Evolutionary conservation across 1,140 invertebrate species (phyloP).

Genomic region (Drosophila lacteicornis): DNA sequence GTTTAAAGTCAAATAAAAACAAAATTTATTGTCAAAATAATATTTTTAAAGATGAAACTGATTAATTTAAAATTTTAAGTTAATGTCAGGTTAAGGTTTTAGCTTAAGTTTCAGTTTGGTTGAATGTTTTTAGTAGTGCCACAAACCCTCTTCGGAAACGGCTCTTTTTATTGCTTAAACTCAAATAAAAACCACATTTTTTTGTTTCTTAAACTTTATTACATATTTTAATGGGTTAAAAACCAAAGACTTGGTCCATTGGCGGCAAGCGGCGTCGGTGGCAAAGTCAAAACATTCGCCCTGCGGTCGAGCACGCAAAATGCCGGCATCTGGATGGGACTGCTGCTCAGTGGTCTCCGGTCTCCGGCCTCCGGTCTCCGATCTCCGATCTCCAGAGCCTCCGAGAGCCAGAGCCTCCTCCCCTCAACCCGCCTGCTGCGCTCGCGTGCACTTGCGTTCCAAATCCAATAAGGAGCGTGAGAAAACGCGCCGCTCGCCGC

Average conservation of each 20-base stretch:
- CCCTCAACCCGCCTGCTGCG: slow-evolving; percentile 7
- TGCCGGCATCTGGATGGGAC: slow-evolving; percentile 43
- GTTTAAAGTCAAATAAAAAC: not conserved
- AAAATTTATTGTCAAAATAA: not conserved
- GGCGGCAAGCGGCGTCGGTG: slow-evolving; percentile 68
- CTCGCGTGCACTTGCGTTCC: slow-evolving; percentile 76
- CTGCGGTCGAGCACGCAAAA: slow-evolving; percentile 75
- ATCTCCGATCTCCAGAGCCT: not conserved
- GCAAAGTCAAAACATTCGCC: slow-evolving; percentile 76
- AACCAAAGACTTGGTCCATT: slow-evolving; percentile 32
- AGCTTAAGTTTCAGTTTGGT: not conserved
- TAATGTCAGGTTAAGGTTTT: too few relatives aligned
- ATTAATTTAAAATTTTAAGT: too few relatives aligned
- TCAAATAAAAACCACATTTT: not conserved
- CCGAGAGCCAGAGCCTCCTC: not conserved
- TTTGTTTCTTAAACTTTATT: not conserved
- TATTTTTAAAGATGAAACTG: too few relatives aligned
- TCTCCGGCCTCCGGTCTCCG: slow-evolving; percentile 7
- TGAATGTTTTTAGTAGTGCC: not conserved
- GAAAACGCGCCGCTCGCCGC: slow-evolving; percentile 60
- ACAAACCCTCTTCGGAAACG: not conserved
- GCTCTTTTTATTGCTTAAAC: not conserved
- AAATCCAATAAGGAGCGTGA: slow-evolving; percentile 83
- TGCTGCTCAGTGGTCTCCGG: slow-evolving; percentile 36
- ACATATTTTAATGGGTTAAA: slow-evolving; percentile 25